These are phyloP conservation scores for Megastigmus dorsalis DNA, from an alignment of 2,888 invertebrate species.

Conservation along the genomic window DNA sequence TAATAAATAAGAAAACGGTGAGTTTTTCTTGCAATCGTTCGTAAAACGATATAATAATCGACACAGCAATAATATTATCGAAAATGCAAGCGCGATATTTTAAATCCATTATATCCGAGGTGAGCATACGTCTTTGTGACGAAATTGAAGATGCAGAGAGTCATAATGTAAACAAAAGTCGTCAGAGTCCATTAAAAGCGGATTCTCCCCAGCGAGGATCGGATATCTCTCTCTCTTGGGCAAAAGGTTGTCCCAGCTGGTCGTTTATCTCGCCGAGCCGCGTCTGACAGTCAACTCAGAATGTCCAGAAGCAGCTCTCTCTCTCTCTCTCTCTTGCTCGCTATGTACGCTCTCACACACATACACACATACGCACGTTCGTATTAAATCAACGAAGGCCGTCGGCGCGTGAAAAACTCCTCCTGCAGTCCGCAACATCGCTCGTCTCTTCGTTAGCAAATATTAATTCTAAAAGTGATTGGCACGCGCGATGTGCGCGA, in stretches of 20 bases:
- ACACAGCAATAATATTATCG: too few species aligned
- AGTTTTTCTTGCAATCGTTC: not conserved
- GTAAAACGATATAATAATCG: not conserved
- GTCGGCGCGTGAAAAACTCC: too few species aligned
- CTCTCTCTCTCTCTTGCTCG: not conserved
- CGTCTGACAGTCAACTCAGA: slow-evolving; percentile 10
- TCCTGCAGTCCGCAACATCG: too few species aligned
- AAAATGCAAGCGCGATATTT: too few species aligned
- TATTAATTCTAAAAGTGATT: too few species aligned
- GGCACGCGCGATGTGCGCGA: too few species aligned
- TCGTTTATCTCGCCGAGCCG: slow-evolving; percentile 35
- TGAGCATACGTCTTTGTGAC: too few species aligned
- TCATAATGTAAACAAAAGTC: not conserved
- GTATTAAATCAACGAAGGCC: not conserved
- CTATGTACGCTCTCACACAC: too few species aligned
- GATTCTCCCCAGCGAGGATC: slow-evolving; percentile 10
- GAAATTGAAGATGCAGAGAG: not conserved
- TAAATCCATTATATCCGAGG: too few species aligned
- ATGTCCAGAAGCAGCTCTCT: not conserved
- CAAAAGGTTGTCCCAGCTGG: slow-evolving; percentile 33
- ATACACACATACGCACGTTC: too few species aligned
- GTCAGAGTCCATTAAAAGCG: slow-evolving; percentile 18
- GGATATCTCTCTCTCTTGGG: slow-evolving; percentile 30
- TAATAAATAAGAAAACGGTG: not conserved
- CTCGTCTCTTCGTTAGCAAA: too few species aligned